phyloP scores from a whole-genome alignment of 2,888 invertebrate genomes.

The Pycnomerus fuliginosus region DNA sequence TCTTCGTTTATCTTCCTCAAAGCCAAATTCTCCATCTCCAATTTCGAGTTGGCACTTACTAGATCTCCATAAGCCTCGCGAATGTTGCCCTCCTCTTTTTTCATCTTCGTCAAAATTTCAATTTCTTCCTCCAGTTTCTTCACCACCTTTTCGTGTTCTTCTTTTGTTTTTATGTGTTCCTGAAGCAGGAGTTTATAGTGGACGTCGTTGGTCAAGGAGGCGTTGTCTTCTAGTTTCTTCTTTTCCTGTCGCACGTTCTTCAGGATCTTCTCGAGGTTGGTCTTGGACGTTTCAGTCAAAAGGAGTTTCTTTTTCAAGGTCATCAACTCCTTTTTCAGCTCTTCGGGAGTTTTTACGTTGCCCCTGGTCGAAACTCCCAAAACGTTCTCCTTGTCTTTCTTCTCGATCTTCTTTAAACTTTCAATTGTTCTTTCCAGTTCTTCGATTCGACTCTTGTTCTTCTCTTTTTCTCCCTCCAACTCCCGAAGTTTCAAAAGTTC shows the following conservation, averaged over 20 bases:
- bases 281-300: slow-evolving; percentile 28
- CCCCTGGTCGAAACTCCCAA: slow-evolving; percentile 4
- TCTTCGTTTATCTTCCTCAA: slow-evolving; percentile 35
- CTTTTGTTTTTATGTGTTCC: slow-evolving; percentile 24
- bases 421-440: slow-evolving; percentile 4
- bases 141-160: slow-evolving; percentile 20
- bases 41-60: slow-evolving; percentile 42
- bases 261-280: slow-evolving; percentile 34
- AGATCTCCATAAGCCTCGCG: slow-evolving; percentile 43
- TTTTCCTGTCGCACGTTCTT: slow-evolving; percentile 42
- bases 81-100: slow-evolving; percentile 24
- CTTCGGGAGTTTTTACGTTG: slow-evolving; percentile 34
- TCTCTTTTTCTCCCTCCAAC: slow-evolving; percentile 24
- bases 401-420: neutral
- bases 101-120: neutral
- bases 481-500: slow-evolving; percentile 34
- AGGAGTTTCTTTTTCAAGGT: slow-evolving; percentile 35
- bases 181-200: slow-evolving; percentile 36
- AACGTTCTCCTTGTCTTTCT: slow-evolving; percentile 7
- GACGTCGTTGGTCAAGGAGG: slow-evolving; percentile 26
- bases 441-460: slow-evolving; percentile 17
- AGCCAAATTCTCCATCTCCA: slow-evolving; percentile 43
- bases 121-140: slow-evolving; percentile 7
- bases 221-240: slow-evolving; percentile 28
- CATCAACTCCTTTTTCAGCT: slow-evolving; percentile 37